Percentiles rank a stretch among this genome's conserved stretches.
Evolutionary conservation across 2,888 invertebrate species (phyloP).

Genomic region (Tupiocoris notatus): DNA sequence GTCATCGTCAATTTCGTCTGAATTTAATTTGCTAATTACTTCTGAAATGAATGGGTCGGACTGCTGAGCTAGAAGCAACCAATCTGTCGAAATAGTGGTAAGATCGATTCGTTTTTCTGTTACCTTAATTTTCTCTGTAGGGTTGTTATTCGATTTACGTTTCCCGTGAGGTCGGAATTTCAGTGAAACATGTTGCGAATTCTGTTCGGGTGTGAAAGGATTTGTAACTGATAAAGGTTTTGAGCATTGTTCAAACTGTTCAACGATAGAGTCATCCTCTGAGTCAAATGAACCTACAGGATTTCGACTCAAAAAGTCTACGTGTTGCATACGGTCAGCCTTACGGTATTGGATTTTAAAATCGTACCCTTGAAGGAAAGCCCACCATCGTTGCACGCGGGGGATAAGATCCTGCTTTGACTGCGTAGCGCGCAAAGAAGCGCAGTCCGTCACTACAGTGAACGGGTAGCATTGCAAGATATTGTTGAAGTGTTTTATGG

Average conservation of each 20-base stretch:
- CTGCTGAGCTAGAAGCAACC: constrained; percentile 18
- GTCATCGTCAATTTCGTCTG: constrained; percentile 4
- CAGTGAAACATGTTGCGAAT: background rate
- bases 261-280: background rate
- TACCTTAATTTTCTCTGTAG: no score
- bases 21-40: background rate
- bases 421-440: constrained; percentile 50
- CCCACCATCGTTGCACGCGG: constrained; percentile 52
- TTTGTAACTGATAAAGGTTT: background rate
- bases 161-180: constrained; percentile 5
- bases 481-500: constrained; percentile 51
- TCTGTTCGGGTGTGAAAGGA: background rate
- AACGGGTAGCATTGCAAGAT: constrained; percentile 52
- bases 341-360: constrained; percentile 49
- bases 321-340: constrained; percentile 50
- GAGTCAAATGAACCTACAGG: background rate
- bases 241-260: background rate
- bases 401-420: constrained; percentile 51
- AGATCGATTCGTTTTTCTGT: background rate
- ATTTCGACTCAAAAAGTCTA: constrained; percentile 51
- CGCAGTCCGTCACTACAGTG: constrained; percentile 52
- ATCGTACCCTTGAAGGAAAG: constrained; percentile 50
- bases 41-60: background rate
- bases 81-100: constrained; percentile 5
- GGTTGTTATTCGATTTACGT: background rate